These are phyloP conservation scores for Periparus ater DNA, from an alignment of 2,797 vertebrate species.

Conservation along the genomic window DNA sequence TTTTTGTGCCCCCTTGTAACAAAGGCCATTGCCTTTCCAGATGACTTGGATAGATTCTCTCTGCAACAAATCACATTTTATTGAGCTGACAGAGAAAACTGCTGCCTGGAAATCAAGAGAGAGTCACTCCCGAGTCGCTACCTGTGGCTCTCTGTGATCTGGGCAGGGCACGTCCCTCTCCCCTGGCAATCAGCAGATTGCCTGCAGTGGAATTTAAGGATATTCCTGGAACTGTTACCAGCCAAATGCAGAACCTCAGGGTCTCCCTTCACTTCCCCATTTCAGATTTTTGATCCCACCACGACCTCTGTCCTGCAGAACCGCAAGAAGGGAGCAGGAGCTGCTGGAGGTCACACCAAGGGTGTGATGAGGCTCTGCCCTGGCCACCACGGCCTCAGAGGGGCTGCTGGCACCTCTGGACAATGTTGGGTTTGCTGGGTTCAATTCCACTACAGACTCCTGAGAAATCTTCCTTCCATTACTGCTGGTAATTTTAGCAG, in stretches of 20 bases:
- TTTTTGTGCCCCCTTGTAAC: neutral
- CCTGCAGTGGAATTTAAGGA: neutral
- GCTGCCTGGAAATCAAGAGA: neutral
- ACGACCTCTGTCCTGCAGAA: neutral
- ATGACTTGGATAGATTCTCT: neutral
- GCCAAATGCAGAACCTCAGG: neutral
- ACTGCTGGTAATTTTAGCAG: too few species aligned
- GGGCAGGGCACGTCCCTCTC: neutral
- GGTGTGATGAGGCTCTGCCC: neutral
- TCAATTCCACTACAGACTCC: neutral
- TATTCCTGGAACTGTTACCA: neutral
- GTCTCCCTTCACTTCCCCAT: neutral
- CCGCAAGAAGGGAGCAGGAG: neutral
- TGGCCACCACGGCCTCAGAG: neutral
- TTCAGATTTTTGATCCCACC: neutral
- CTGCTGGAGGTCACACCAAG: neutral
- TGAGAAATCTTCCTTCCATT: neutral
- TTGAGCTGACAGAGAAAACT: neutral
- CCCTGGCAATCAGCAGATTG: neutral
- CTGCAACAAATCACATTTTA: constrained; percentile 24
- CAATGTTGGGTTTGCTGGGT: neutral
- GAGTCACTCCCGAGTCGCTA: neutral
- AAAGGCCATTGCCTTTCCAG: neutral
- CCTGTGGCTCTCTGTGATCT: neutral
- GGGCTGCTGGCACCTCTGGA: neutral